Percentiles rank a stretch among this genome's conserved stretches.
Evolutionary conservation across 2,888 invertebrate species (phyloP).

Genomic region (Cephonodes hylas): DNA sequence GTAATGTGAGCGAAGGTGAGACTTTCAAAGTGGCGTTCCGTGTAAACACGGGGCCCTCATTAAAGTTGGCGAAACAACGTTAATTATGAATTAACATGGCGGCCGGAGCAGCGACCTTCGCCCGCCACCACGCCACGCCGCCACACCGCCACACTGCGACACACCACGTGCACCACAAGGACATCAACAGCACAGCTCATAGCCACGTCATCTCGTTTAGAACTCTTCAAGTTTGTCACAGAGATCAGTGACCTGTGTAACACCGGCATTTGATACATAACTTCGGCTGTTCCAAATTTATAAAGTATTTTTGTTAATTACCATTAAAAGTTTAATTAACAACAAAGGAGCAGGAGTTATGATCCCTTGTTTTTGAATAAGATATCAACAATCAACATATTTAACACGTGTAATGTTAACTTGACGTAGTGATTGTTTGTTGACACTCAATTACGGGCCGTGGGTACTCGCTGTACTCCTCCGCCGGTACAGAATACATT

Average conservation of each 20-base stretch:
- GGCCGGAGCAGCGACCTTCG: conserved; percentile 12
- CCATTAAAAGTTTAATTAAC: no score
- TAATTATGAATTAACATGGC: conserved; percentile 53
- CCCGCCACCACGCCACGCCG: conserved; percentile 4
- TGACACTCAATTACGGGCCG: neutral
- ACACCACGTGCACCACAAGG: neutral
- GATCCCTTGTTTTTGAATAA: no score
- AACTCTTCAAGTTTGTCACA: neutral
- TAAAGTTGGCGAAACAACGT: conserved; percentile 53
- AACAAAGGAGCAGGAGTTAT: no score
- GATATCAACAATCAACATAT: no score
- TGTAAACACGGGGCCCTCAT: conserved; percentile 54
- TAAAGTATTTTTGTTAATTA: no score
- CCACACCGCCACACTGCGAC: neutral
- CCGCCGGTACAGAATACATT: neutral
- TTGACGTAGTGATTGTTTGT: no score
- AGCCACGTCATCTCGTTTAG: neutral
- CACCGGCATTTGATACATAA: no score
- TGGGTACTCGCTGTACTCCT: neutral
- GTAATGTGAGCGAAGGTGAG: conserved; percentile 19
- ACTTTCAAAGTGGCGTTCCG: conserved; percentile 40
- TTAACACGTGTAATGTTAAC: no score
- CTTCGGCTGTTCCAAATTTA: no score
- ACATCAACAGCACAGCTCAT: neutral
- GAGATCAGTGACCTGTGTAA: no score